Conservation (phyloP, 1,140 invertebrate genomes). For the Hyles euphorbiae region DNA sequence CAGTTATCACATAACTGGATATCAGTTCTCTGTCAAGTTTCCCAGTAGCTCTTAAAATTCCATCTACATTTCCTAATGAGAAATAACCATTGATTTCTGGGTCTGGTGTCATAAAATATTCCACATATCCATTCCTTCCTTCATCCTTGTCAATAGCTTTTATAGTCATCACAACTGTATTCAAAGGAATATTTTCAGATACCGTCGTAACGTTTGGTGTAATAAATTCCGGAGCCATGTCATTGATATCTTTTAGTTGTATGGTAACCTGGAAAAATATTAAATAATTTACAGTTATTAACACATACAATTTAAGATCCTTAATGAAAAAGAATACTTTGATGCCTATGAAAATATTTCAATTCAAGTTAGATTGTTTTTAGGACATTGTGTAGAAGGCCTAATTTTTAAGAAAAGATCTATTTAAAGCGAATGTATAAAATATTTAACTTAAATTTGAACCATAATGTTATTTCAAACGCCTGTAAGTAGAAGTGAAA, state of each 20-base stretch:
- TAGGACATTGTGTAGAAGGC: too few relatives aligned
- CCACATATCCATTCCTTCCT: constrained; percentile 94
- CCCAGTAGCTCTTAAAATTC: constrained; percentile 87
- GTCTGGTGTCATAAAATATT: constrained; percentile 84
- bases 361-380: too few relatives aligned
- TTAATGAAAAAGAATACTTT: too few relatives aligned
- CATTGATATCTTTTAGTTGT: constrained; percentile 93
- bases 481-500: neutral
- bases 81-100: constrained; percentile 81
- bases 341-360: too few relatives aligned
- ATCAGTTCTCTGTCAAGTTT: constrained; percentile 89
- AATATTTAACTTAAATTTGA: too few relatives aligned
- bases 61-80: constrained; percentile 90
- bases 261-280: constrained; percentile 85
- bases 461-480: constrained; percentile 1
- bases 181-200: constrained; percentile 90
- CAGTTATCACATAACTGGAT: constrained; percentile 86
- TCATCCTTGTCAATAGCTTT: constrained; percentile 95
- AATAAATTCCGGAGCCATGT: constrained; percentile 94
- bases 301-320: too few relatives aligned
- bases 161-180: constrained; percentile 92
- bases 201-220: constrained; percentile 86
- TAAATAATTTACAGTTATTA: constrained; percentile 3
- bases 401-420: too few relatives aligned
- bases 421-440: too few relatives aligned